These are phyloP conservation scores for Physella acuta DNA, from an alignment of 1,140 invertebrate species.

Conservation along the genomic window DNA sequence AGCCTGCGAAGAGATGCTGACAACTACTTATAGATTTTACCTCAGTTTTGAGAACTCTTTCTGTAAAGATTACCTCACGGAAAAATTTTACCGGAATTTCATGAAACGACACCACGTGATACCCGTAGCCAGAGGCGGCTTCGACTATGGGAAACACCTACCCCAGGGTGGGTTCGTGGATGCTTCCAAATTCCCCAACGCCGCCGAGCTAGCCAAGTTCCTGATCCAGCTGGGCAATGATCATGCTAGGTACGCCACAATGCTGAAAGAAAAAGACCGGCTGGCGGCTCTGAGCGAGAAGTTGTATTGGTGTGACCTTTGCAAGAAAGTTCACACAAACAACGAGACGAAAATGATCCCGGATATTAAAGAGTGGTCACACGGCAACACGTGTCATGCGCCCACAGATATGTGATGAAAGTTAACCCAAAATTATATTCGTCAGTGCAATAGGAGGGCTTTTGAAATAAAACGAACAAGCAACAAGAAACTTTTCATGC, in stretches of 20 bases:
- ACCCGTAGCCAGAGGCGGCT: too few species aligned
- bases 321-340: conserved; percentile 1
- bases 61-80: too few species aligned
- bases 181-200: too few species aligned
- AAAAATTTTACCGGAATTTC: background rate
- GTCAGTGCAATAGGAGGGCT: too few species aligned
- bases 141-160: background rate
- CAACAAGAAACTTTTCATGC: too few species aligned
- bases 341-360: conserved; percentile 1
- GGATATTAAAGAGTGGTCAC: too few species aligned
- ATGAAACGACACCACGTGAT: background rate
- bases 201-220: background rate
- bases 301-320: background rate
- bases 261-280: background rate
- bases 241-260: background rate
- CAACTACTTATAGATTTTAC: background rate
- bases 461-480: too few species aligned
- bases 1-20: background rate
- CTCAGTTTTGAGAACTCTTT: conserved; percentile 4
- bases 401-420: background rate
- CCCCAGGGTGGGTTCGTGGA: background rate
- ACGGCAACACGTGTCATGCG: background rate
- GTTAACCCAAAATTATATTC: too few species aligned
- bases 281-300: background rate
- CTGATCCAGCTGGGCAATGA: background rate